Percentiles rank a stretch among this genome's conserved stretches.
These are phyloP conservation scores for Ceuthmochares aereus DNA, from an alignment of 2,113 vertebrate species.

Conservation along the genomic window DNA sequence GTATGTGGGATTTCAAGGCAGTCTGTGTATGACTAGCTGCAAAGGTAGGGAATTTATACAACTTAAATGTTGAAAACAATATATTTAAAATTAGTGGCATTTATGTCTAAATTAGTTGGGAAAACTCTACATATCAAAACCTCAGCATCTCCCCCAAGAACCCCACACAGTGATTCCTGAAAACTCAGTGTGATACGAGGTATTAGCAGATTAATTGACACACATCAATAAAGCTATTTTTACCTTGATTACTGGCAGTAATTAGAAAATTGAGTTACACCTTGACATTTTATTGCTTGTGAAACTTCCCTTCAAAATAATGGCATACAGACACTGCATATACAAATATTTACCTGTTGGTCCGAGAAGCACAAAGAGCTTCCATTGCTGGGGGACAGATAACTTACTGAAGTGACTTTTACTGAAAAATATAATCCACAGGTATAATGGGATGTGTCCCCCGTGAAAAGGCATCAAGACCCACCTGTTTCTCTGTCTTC, in stretches of 20 bases:
- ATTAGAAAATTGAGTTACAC: not conserved
- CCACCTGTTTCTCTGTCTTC: fast-evolving
- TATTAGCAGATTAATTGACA: fast-evolving
- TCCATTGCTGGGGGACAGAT: fast-evolving
- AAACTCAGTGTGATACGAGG: fast-evolving
- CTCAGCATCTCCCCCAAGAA: not conserved
- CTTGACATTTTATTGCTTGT: fast-evolving
- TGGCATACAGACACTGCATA: fast-evolving
- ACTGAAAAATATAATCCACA: fast-evolving
- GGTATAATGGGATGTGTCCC: not conserved
- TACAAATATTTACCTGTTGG: fast-evolving
- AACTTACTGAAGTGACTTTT: fast-evolving
- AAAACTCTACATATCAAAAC: not conserved
- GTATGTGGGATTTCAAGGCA: not conserved
- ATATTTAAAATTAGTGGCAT: not conserved
- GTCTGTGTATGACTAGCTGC: too few relatives aligned
- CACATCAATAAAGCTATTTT: fast-evolving
- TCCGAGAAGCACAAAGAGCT: not conserved
- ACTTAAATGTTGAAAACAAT: not conserved
- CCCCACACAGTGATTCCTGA: fast-evolving
- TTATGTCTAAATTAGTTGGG: not conserved
- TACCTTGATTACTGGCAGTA: not conserved
- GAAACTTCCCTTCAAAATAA: fast-evolving
- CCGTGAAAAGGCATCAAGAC: fast-evolving
- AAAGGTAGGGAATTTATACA: not conserved